A percentile compares a stretch with the other conserved stretches of the same genome.
phyloP scores from a whole-genome alignment of 2,113 vertebrate genomes.

The Pteronura brasiliensis region DNA sequence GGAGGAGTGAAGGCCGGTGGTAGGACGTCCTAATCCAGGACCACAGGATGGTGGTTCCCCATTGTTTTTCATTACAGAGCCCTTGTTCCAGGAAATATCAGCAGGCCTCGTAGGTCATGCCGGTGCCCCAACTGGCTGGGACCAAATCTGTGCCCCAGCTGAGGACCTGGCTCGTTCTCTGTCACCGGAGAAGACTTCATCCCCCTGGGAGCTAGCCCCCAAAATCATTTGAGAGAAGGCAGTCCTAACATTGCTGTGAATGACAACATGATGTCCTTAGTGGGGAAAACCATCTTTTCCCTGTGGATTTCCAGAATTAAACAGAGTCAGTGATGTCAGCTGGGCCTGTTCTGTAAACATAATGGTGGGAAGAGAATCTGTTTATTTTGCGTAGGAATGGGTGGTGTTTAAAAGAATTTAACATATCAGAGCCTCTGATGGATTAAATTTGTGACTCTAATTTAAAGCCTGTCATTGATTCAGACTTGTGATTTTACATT shows the following conservation, averaged over 20 bases:
- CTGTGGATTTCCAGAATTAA: not conserved
- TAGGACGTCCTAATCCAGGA: too few species aligned
- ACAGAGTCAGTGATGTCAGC: not conserved
- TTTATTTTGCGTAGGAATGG: not conserved
- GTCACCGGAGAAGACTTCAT: too few species aligned
- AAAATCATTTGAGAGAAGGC: too few species aligned
- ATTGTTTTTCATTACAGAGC: not conserved
- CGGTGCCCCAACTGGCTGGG: too few species aligned
- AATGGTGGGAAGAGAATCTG: not conserved
- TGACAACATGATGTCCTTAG: too few species aligned
- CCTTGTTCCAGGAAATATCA: too few species aligned
- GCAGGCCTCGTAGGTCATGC: too few species aligned
- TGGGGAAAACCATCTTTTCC: not conserved
- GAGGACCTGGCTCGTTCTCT: too few species aligned
- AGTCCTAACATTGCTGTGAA: too few species aligned
- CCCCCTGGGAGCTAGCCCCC: too few species aligned
- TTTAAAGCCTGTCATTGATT: conserved; percentile 28
- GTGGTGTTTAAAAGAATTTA: conserved; percentile 12
- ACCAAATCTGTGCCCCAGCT: too few species aligned
- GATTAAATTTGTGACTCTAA: conserved; percentile 53
- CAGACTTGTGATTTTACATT: conserved; percentile 40
- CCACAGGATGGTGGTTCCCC: rapidly evolving
- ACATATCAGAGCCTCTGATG: not conserved
- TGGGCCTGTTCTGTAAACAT: too few species aligned
- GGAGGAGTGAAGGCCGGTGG: rapidly evolving